These are phyloP conservation scores for Bufotes viridis DNA, from an alignment of 2,797 vertebrate species.

Conservation along the genomic window DNA sequence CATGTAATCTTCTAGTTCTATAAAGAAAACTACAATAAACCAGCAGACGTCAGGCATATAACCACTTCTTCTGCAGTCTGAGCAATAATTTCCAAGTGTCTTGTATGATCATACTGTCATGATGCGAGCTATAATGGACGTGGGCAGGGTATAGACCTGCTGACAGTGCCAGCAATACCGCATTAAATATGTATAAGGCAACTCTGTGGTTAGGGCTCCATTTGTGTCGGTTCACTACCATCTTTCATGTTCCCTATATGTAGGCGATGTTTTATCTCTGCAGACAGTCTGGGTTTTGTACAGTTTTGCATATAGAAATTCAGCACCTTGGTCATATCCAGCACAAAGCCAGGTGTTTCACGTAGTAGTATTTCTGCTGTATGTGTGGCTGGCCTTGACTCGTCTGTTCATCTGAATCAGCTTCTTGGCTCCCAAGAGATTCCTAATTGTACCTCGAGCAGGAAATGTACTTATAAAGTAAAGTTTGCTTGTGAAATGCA, in stretches of 20 bases:
- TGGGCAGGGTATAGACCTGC: neutral
- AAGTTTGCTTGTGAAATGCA: conserved; percentile 28
- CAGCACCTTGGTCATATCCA: conserved; percentile 21
- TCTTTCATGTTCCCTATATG: neutral
- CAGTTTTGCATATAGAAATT: conserved; percentile 12
- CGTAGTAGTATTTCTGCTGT: conserved; percentile 46
- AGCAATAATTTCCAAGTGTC: neutral
- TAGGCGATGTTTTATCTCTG: neutral
- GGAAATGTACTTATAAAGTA: conserved; percentile 35
- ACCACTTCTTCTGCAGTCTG: conserved; percentile 6
- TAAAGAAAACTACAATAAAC: neutral
- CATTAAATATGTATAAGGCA: conserved; percentile 16
- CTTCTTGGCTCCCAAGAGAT: conserved; percentile 32
- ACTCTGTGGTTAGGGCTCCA: neutral
- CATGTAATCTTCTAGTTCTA: neutral
- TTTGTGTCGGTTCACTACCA: neutral
- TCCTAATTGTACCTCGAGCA: conserved; percentile 53
- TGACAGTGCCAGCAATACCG: conserved; percentile 7
- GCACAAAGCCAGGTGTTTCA: conserved; percentile 47
- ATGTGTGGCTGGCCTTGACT: conserved; percentile 26
- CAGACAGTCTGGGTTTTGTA: conserved; percentile 3
- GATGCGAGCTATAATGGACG: neutral
- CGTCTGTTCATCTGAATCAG: conserved; percentile 42
- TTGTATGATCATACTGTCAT: conserved; percentile 20
- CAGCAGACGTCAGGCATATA: neutral